Conservation (phyloP, 2,797 vertebrate species). For the Sebastes itinus region DNA sequence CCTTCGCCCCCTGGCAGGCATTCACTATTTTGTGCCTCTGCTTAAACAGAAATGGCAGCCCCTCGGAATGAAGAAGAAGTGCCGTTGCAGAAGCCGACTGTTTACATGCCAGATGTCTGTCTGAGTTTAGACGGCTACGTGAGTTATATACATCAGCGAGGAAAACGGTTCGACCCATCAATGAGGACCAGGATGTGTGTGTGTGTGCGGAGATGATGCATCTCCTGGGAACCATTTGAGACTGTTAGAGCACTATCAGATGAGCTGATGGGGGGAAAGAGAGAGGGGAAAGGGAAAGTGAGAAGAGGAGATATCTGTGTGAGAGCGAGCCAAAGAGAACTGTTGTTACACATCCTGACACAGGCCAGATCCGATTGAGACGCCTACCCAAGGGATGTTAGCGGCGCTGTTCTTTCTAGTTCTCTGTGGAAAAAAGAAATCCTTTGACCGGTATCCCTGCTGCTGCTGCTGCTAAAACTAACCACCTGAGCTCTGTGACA, state of each 20-base stretch:
- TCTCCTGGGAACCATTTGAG: slow-evolving; percentile 74
- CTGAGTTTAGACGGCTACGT: slow-evolving; percentile 27
- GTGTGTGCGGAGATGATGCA: slow-evolving; percentile 48
- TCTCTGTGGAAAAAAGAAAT: slow-evolving; percentile 28
- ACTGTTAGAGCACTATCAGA: slow-evolving; percentile 71
- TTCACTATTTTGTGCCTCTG: slow-evolving; percentile 29
- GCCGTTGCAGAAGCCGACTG: slow-evolving; percentile 21
- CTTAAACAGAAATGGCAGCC: slow-evolving; percentile 46
- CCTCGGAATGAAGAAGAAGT: slow-evolving; percentile 27
- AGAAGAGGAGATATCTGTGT: slow-evolving; percentile 39
- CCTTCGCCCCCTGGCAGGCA: slow-evolving; percentile 32
- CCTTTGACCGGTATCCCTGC: slow-evolving; percentile 41
- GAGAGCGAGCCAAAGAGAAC: slow-evolving; percentile 39
- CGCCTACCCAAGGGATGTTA: slow-evolving; percentile 57
- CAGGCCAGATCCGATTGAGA: slow-evolving; percentile 66
- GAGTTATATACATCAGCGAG: slow-evolving; percentile 58
- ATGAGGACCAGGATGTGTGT: slow-evolving; percentile 35
- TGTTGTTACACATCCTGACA: slow-evolving; percentile 69
- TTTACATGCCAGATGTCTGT: slow-evolving; percentile 52
- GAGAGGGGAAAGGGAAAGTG: slow-evolving; percentile 45
- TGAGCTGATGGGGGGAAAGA: slow-evolving; percentile 56
- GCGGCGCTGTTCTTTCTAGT: slow-evolving; percentile 49
- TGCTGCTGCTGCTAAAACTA: slow-evolving; percentile 30
- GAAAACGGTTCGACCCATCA: slow-evolving; percentile 45
- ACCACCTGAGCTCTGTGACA: slow-evolving; percentile 57